Conservation (phyloP, 2,888 invertebrate species). For the Flexamia atlantica region DNA sequence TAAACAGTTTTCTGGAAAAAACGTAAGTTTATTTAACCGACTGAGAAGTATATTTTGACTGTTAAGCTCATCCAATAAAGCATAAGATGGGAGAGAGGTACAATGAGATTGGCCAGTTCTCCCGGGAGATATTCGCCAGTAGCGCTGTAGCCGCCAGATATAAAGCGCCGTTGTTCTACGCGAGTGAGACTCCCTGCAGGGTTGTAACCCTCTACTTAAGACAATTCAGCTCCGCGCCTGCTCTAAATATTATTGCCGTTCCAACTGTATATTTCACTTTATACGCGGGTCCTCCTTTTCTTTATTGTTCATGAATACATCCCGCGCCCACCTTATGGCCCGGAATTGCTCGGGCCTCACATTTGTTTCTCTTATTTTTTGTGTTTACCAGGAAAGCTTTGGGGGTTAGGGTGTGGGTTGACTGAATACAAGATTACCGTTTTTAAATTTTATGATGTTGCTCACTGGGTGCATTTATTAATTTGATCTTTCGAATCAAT, state of each 20-base stretch:
- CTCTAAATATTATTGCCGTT: slow-evolving; percentile 44
- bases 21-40: too few relatives aligned
- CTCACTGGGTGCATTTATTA: too few relatives aligned
- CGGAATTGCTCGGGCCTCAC: neutral
- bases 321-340: neutral
- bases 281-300: neutral
- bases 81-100: neutral
- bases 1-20: too few relatives aligned
- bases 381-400: too few relatives aligned
- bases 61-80: neutral
- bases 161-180: neutral
- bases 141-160: slow-evolving; percentile 1
- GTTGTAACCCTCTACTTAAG: slow-evolving; percentile 36
- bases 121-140: slow-evolving; percentile 18
- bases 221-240: slow-evolving; percentile 27
- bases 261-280: slow-evolving; percentile 40
- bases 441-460: too few relatives aligned
- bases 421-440: too few relatives aligned
- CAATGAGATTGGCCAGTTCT: slow-evolving; percentile 29
- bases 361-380: slow-evolving; percentile 4
- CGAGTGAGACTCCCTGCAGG: neutral
- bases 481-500: too few relatives aligned
- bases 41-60: neutral
- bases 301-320: slow-evolving; percentile 42
- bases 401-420: too few relatives aligned